Evolutionary conservation across 2,888 invertebrate genomes (phyloP).

Genomic region (Tachina lurida): DNA sequence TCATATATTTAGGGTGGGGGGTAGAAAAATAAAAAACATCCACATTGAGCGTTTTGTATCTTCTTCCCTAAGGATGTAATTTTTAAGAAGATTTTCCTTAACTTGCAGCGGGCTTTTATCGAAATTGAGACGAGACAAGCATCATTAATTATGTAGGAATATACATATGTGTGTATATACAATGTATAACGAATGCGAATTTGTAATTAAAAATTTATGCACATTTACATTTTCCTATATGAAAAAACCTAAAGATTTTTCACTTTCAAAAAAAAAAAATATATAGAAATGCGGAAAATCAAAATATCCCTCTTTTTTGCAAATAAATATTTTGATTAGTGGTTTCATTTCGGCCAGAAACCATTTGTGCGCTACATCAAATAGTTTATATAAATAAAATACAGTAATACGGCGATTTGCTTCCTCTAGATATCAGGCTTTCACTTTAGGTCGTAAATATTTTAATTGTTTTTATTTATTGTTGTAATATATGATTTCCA

Average conservation of each 20-base stretch:
- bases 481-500: too few species aligned
- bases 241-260: background rate
- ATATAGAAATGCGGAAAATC: background rate
- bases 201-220: slow-evolving; percentile 40
- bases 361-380: too few species aligned
- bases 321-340: too few species aligned
- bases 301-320: background rate
- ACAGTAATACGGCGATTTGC: too few species aligned
- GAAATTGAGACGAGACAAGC: slow-evolving; percentile 31
- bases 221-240: too few species aligned
- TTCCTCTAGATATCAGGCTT: too few species aligned
- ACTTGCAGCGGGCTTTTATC: slow-evolving; percentile 58
- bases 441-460: too few species aligned
- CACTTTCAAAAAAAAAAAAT: background rate
- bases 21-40: slow-evolving; percentile 29
- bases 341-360: too few species aligned
- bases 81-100: slow-evolving; percentile 52
- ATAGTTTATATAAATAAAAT: too few species aligned
- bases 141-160: slow-evolving; percentile 38
- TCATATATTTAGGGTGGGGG: slow-evolving; percentile 52
- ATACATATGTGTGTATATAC: background rate
- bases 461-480: too few species aligned
- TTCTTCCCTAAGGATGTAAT: slow-evolving; percentile 7
- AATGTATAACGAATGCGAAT: slow-evolving; percentile 33
- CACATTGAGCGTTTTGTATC: background rate